Evolutionary conservation across 2,797 vertebrate genomes (phyloP).

Genomic region (Sebastes iracundus): DNA sequence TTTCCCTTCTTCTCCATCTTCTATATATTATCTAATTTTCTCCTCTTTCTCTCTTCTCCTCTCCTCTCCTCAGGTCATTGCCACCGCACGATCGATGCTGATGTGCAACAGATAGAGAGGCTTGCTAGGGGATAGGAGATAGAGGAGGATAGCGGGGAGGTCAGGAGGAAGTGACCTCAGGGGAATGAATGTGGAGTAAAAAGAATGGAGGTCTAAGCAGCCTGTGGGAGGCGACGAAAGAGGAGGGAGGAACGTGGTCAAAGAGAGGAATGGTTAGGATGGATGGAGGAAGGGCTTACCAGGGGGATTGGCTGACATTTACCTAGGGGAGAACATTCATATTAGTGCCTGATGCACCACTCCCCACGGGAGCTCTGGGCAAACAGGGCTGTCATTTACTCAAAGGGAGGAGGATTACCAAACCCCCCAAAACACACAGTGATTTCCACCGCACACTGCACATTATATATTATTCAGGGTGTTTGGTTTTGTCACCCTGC

Average conservation of each 20-base stretch:
- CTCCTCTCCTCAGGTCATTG: conserved; percentile 35
- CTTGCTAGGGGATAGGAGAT: conserved; percentile 27
- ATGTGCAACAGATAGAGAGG: conserved; percentile 44
- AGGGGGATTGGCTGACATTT: conserved; percentile 81
- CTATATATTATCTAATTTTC: conserved; percentile 19
- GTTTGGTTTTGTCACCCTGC: conserved; percentile 59
- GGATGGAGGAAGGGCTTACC: conserved; percentile 58
- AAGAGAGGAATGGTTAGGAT: conserved; percentile 20
- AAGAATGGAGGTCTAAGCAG: conserved; percentile 41
- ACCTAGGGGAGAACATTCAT: conserved; percentile 78
- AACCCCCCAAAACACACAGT: conserved; percentile 63
- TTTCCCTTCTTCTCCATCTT: conserved; percentile 1
- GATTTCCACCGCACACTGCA: conserved; percentile 54
- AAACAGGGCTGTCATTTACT: conserved; percentile 85
- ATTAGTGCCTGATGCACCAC: conserved; percentile 65
- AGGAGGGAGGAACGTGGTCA: not conserved
- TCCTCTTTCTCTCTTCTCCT: not conserved
- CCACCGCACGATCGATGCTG: conserved; percentile 51
- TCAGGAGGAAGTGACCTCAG: conserved; percentile 29
- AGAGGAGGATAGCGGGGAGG: conserved; percentile 21
- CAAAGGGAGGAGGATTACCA: conserved; percentile 73
- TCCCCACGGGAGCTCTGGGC: conserved; percentile 70
- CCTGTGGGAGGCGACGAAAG: not conserved
- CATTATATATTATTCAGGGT: conserved; percentile 71
- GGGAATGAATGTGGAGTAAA: conserved; percentile 30